phyloP scores from a whole-genome alignment of 2,888 invertebrate genomes.

The Tupiocoris notatus region DNA sequence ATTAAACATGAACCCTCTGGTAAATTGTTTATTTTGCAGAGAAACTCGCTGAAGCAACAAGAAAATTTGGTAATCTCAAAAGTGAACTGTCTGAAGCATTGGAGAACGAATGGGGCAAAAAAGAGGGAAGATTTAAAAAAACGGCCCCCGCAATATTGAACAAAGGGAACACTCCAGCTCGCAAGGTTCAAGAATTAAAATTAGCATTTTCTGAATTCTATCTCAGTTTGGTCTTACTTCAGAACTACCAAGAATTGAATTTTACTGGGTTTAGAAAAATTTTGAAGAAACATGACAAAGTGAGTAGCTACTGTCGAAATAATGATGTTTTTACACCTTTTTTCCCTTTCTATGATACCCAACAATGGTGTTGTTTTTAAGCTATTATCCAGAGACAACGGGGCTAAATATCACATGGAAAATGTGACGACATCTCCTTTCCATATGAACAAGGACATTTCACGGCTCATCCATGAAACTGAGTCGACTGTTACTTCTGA shows the following conservation, averaged over 20 bases:
- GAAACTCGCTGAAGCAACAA: slow-evolving; percentile 94
- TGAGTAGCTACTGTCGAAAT: slow-evolving; percentile 56
- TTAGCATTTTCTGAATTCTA: slow-evolving; percentile 99
- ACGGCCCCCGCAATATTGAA: slow-evolving; percentile 51
- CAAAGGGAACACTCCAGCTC: slow-evolving; percentile 52
- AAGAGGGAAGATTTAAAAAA: slow-evolving; percentile 52
- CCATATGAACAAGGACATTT: slow-evolving; percentile 95
- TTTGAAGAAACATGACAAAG: slow-evolving; percentile 98
- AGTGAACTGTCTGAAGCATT: slow-evolving; percentile 70
- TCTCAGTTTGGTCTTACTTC: slow-evolving; percentile 89
- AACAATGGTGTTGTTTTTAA: no score
- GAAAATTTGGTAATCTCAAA: slow-evolving; percentile 87
- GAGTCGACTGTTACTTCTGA: slow-evolving; percentile 73
- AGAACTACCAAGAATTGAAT: slow-evolving; percentile 98
- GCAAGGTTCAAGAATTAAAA: slow-evolving; percentile 70
- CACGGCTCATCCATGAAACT: slow-evolving; percentile 90
- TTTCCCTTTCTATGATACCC: no score
- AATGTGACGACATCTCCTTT: slow-evolving; percentile 93
- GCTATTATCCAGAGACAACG: slow-evolving; percentile 71
- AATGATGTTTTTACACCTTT: no score
- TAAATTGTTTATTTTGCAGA: no score
- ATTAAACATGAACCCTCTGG: no score
- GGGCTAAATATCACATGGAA: slow-evolving; percentile 87
- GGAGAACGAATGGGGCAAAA: slow-evolving; percentile 51
- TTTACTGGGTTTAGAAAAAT: slow-evolving; percentile 99